phyloP scores from a whole-genome alignment of 2,113 vertebrate genomes.

The Zosterops borbonicus region DNA sequence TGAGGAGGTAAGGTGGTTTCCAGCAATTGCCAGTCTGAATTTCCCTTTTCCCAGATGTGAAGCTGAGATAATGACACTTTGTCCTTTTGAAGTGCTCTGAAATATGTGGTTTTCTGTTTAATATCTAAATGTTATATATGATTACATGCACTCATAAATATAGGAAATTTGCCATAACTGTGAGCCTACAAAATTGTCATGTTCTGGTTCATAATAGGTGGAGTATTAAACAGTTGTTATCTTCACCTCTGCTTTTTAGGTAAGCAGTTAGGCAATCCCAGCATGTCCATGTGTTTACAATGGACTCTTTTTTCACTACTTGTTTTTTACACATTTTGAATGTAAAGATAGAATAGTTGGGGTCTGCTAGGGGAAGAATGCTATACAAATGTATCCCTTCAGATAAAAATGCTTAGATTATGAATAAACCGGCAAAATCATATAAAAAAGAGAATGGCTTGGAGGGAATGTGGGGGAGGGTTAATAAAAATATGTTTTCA shows the following conservation, averaged over 20 bases:
- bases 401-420: neutral
- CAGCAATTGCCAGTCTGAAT: neutral
- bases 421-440: neutral
- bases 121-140: neutral
- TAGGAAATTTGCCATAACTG: neutral
- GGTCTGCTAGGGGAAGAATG: neutral
- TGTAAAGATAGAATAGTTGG: neutral
- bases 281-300: neutral
- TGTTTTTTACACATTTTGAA: neutral
- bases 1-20: neutral
- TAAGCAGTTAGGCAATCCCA: neutral
- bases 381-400: neutral
- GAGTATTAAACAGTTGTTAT: neutral
- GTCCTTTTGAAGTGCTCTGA: neutral
- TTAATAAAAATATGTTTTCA: neutral
- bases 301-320: neutral
- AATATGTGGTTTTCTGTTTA: neutral
- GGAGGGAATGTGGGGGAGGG: neutral
- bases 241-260: neutral
- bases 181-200: neutral
- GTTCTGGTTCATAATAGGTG: neutral
- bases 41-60: neutral
- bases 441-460: neutral
- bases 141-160: neutral
- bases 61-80: neutral